These are phyloP conservation scores for Leptopterna dolabrata DNA, from an alignment of 2,888 invertebrate species.

Conservation along the genomic window DNA sequence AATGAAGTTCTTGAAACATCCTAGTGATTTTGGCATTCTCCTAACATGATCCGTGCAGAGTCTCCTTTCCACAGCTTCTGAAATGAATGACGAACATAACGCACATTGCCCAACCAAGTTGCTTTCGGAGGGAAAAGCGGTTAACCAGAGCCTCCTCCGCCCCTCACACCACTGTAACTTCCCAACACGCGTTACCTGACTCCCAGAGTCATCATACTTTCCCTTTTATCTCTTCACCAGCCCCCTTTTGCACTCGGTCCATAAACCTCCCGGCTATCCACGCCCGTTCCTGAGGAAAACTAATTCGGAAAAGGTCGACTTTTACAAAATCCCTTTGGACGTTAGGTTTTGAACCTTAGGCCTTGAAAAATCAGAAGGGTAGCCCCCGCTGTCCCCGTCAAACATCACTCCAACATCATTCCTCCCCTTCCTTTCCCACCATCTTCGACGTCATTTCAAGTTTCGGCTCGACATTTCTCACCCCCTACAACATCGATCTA, in stretches of 20 bases:
- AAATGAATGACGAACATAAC: not conserved
- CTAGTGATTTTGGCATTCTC: too few species aligned
- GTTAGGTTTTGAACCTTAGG: slow-evolving; percentile 9
- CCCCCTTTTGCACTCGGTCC: not conserved
- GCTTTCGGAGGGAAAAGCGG: not conserved
- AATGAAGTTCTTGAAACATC: too few species aligned
- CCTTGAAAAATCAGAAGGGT: slow-evolving; percentile 26
- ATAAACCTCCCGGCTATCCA: not conserved
- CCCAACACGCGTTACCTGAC: not conserved
- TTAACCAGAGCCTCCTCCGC: not conserved
- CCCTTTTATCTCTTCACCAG: not conserved
- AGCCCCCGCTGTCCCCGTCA: slow-evolving; percentile 27
- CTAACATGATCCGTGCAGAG: not conserved
- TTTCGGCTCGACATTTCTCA: not conserved
- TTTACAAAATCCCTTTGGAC: slow-evolving; percentile 16
- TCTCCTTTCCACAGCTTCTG: not conserved
- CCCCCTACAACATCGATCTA: slow-evolving; percentile 40
- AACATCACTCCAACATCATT: slow-evolving; percentile 35
- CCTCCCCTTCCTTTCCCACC: not conserved
- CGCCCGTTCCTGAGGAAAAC: not conserved
- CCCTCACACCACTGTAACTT: not conserved
- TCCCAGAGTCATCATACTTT: not conserved
- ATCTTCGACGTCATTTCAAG: not conserved
- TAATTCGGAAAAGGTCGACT: slow-evolving; percentile 35
- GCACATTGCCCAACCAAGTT: not conserved